Percentiles rank a stretch among this genome's conserved stretches.
Evolutionary conservation across 1,140 invertebrate genomes (phyloP).

Genomic region (Pogonomyrmex californicus): DNA sequence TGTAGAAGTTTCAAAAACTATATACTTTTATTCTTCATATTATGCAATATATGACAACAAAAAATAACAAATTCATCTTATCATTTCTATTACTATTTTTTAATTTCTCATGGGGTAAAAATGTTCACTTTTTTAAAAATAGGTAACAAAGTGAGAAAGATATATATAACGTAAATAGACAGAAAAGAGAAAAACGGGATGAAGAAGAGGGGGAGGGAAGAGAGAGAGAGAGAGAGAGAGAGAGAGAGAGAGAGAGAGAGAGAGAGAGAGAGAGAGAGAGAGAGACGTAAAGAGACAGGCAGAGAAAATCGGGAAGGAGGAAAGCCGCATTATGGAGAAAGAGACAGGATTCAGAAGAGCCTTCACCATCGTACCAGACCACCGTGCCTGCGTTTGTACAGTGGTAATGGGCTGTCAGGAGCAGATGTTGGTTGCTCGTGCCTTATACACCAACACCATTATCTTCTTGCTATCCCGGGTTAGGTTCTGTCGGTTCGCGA

Average conservation of each 20-base stretch:
- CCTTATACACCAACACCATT: conserved; percentile 81
- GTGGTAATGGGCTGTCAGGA: conserved; percentile 86
- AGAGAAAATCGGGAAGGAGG: conserved; percentile 45
- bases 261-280: neutral
- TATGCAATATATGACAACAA: neutral
- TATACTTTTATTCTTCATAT: neutral
- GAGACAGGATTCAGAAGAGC: conserved; percentile 58
- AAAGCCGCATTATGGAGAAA: conserved; percentile 53
- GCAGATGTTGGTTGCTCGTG: conserved; percentile 83
- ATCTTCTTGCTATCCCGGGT: conserved; percentile 72
- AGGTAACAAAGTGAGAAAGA: neutral
- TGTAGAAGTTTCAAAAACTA: neutral
- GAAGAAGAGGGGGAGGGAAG: neutral
- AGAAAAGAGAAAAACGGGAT: neutral
- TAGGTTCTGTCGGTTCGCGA: conserved; percentile 74
- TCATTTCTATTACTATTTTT: neutral
- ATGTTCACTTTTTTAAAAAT: conserved; percentile 9
- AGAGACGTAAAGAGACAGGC: too few species aligned
- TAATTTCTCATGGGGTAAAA: neutral
- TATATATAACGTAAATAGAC: too few species aligned
- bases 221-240: conserved; percentile 23
- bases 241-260: neutral
- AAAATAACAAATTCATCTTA: neutral
- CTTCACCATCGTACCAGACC: conserved; percentile 74
- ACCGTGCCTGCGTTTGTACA: conserved; percentile 82